These are phyloP conservation scores for Aurelia aurita complex sp. Pacific DNA, from an alignment of 30 jellyfish, hydroid and myxozoan species.

Conservation along the genomic window DNA sequence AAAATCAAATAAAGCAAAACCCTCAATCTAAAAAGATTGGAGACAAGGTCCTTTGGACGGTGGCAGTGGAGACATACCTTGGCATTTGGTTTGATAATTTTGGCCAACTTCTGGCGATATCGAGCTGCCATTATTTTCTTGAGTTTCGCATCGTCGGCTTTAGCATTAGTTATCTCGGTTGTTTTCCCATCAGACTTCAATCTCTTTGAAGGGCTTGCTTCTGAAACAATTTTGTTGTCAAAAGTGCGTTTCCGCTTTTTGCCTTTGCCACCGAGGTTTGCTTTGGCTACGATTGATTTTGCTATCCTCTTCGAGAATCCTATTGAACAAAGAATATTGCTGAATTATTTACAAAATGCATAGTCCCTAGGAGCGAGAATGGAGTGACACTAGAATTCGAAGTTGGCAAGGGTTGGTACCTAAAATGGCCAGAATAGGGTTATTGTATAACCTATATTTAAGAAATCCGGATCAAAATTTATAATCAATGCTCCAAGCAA, in stretches of 20 bases:
- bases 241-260: slow-evolving; percentile 39
- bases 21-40: too few species aligned
- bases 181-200: slow-evolving; percentile 7
- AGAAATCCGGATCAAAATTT: too few species aligned
- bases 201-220: slow-evolving; percentile 21
- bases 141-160: slow-evolving; percentile 17
- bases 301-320: slow-evolving; percentile 16
- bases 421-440: too few species aligned
- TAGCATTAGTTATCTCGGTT: neutral
- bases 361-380: too few species aligned
- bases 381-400: too few species aligned
- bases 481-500: too few species aligned
- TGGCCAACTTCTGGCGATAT: slow-evolving; percentile 25
- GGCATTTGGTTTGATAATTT: neutral
- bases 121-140: slow-evolving; percentile 49
- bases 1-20: too few species aligned
- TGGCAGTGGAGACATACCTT: too few species aligned
- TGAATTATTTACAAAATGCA: neutral
- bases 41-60: too few species aligned
- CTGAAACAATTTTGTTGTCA: slow-evolving; percentile 51
- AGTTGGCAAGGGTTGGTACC: too few species aligned
- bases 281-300: slow-evolving; percentile 40
- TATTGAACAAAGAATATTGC: neutral
- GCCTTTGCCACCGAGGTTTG: slow-evolving; percentile 47
- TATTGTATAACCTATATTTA: too few species aligned